Conservation (phyloP, 2,113 vertebrate species). For the Coptodon bakossiorum region DNA sequence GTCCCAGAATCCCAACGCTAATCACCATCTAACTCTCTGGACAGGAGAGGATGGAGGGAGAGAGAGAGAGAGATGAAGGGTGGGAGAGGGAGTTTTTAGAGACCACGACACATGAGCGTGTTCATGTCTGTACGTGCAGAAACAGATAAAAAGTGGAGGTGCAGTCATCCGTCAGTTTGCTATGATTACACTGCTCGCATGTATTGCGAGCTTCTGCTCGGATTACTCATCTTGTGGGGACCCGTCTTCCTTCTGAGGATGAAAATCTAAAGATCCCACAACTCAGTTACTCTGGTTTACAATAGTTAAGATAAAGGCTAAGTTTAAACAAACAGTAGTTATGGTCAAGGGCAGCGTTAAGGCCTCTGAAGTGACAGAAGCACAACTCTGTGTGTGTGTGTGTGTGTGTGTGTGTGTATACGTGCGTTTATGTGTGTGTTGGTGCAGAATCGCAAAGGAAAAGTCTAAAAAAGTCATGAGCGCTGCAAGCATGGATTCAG, state of each 20-base stretch:
- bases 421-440: background rate
- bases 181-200: background rate
- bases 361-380: background rate
- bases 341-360: background rate
- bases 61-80: background rate
- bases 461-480: background rate
- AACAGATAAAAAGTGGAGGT: background rate
- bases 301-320: background rate
- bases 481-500: background rate
- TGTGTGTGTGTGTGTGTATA: background rate
- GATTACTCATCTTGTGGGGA: background rate
- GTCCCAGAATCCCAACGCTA: conserved; percentile 63
- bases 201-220: background rate
- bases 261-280: background rate
- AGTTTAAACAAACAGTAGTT: background rate
- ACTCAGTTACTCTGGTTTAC: background rate
- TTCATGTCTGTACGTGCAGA: conserved; percentile 12
- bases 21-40: conserved; percentile 65
- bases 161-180: background rate
- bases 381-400: background rate
- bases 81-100: background rate
- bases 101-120: background rate
- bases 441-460: background rate
- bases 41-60: background rate
- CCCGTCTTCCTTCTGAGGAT: background rate